Base-by-base conservation (phyloP, 2,113 vertebrate species). In the Lonchura striata region DNA sequence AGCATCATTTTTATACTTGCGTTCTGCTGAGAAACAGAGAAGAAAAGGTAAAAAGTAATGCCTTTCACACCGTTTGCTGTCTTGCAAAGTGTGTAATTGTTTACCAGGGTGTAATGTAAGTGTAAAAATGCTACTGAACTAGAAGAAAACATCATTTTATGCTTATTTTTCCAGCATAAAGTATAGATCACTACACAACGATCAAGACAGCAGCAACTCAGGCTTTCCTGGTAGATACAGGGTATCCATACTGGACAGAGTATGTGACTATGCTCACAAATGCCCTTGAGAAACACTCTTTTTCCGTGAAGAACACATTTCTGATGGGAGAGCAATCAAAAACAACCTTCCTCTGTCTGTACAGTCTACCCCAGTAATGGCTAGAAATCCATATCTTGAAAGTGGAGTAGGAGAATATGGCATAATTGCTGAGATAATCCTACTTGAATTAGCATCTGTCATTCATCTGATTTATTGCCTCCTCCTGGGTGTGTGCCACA, bases 61-160 rank as follows among this genome's bases (percentile, higher is more conserved):
- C 27, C 47, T 85, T 89, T 94, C 71, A 88, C 69, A 81, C 54
- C 9, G 94, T 92, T 89, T 23, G 7, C 30, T 70, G 59, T 42
- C 13, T 94, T 90, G 28, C 52, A 81, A 59, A 41, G 82, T 94
- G 92, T 96, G 64, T 95, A 94, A 96, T 95, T 11, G 2, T 93
- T 97, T 94, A 92, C 86, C 0, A 0, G 80, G 69, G 79, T 74
- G 35, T 74, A 86, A 77, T 88, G 46, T 59, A 49, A 77, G 79
- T 90, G 76, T 88, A 92, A 88, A 94, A 95, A 74, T 86, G 59
- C 52, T 90, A 63, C 76, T 86, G 85, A 86, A 46, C 39, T 83
- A 65, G 75, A 88, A 92, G 27, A 95, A 93, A 93, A 54, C 46
- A 85, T 52, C 13, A 90, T 96, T 95, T 95, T 81, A 80, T 94